Base-by-base conservation (phyloP, 1,140 invertebrate species). In the Artemia franciscana region DNA sequence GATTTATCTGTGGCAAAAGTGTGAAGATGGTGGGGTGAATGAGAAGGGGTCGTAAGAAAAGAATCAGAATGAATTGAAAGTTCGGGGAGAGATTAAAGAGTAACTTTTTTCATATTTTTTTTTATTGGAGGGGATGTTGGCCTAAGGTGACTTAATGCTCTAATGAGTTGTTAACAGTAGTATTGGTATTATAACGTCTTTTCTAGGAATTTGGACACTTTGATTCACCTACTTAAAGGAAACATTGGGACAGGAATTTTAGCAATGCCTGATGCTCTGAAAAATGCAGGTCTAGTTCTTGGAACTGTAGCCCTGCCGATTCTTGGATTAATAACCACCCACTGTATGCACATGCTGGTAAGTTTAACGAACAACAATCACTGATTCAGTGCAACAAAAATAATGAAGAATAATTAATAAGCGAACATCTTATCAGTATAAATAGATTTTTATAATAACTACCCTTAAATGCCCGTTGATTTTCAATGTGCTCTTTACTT, bases 271-370 rank as follows among this genome's bases (percentile, higher is more conserved):
- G 81, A 87, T 75, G 87, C 86, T 56, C 84, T 90, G 68, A 73
- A 80, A 74, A 89, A 84, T 74, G 81, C 86, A 62, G 88, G 88
- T 21, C 73, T 88, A 62, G 76, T 81, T 64, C 76, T 86, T 60
- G 86, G 82, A 71, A 76, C 73, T 67, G 75, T 73, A 70, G 82
- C 84, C n/a, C 82, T 86, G 1, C 70, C 86, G 56, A 69, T 86
- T 3, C 83, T 90, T 78, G 85, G 85, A 15, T 71, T 79, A 12
- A 80, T 89, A 62, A 88, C 86, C 70, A 86, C 86, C 5, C 85
- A 89, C 71, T 89, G 86, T 68, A 90, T 90, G 87, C 85, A 88
- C 72, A 82, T 89, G 74, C 69, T 89, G 70, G 82, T 90, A 68
- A 71, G 74, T 67, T n/a, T n/a, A n/a, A n/a, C n/a, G n/a, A n/a